These are phyloP conservation scores for Tricholaema leucomelas DNA, from an alignment of 2,113 vertebrate genomes.

Conservation along the genomic window DNA sequence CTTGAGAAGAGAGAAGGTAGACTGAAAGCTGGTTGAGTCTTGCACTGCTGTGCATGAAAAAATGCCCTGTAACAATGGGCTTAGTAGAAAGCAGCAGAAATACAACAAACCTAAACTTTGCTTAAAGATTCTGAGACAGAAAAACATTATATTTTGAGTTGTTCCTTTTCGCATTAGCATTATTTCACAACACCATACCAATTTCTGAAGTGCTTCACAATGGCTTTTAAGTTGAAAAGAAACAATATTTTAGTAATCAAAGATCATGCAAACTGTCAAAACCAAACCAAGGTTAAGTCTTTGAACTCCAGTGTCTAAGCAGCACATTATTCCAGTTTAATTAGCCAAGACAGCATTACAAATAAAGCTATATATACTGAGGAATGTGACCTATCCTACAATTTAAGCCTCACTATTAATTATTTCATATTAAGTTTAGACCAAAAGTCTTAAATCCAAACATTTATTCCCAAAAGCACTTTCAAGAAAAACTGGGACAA, in stretches of 20 bases:
- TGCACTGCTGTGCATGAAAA: background rate
- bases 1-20: background rate
- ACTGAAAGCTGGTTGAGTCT: background rate
- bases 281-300: background rate
- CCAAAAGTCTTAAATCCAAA: slow-evolving; percentile 1
- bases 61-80: background rate
- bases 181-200: background rate
- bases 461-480: slow-evolving; percentile 20
- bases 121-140: background rate
- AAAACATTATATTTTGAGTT: background rate
- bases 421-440: background rate
- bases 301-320: background rate
- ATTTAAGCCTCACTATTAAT: background rate
- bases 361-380: background rate
- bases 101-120: background rate
- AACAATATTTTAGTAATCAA: background rate
- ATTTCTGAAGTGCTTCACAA: background rate
- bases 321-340: background rate
- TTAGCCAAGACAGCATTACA: background rate
- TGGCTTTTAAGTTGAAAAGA: background rate
- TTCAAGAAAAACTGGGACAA: slow-evolving; percentile 41
- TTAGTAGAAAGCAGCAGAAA: background rate
- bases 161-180: background rate
- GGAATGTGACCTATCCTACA: background rate
- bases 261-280: background rate